Base-by-base conservation (phyloP, 2,888 invertebrate species). In the Drosophila multiciliata region DNA sequence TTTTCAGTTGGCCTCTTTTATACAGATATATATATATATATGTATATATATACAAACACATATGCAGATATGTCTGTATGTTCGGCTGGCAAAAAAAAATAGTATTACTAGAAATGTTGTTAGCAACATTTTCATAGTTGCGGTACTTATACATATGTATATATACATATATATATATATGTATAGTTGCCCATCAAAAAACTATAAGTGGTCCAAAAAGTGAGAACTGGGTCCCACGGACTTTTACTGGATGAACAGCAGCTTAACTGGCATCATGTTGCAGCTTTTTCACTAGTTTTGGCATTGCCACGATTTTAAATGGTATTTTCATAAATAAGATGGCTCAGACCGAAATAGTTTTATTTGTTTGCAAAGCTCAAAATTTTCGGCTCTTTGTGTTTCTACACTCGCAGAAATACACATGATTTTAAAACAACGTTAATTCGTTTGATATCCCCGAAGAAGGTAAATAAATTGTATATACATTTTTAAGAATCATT, bases 241-340 rank as follows among this genome's bases (percentile, higher is more conserved):
- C 3, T 65, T 78, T 67, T 38, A 33, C 66, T 62, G 66, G 59
- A 67, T 48, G 61, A 57, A 26, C 38, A 23, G 53, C 57, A 60
- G 83, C 80, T 84, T 82, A 82, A 80, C 80, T 68, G 52, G 60
- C 66, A 67, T 48, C 70, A 79, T 67, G 53, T 67, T 50, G 65
- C 57, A 68, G 75, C 78, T 49, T 77, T 65, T 84, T 26, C 63
- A 55, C 68, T 66, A 53, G 59, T 29, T 75, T 82, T 70, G 73
- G 84, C 72, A 72, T 81, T 83, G 72, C 79, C 79, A 76, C 66
- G 72, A 77, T 82, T 84, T 82, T 77, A 82, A 82, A 84, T 77
- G 65, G 63, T 35, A 61, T 78, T 83, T 73, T 50, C 54, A 55
- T 62, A 26, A 42, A 59, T 57, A 66, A 60, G 40, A 54, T n/a